Evolutionary conservation across 2,113 vertebrate genomes (phyloP), one percentile per base, ranked within the genome.

Genomic region (Aspidoscelis tigris): DNA sequence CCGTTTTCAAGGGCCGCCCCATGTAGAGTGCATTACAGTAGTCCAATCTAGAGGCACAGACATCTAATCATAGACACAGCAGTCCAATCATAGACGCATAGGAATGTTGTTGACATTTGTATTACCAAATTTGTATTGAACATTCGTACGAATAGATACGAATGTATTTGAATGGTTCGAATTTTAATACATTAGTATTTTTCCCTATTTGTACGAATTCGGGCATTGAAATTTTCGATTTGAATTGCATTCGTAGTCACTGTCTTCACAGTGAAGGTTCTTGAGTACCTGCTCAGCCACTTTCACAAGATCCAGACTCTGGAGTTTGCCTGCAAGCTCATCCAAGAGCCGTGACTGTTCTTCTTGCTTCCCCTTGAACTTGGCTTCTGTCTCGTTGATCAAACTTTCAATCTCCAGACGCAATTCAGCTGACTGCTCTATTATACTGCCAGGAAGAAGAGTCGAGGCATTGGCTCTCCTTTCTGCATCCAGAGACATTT

Each of bases 291-390:
- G 96, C 82, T 97, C 89, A 1, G 97, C 97, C 3, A 96, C 93
- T 0, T 94, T 94, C 0, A 97, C 96, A 12, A 99, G 96, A 87
- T 99, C 98, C 86, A 99, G 94, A 83, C 96, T 97, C 88, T 99
- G 97, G 77, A 99, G 95, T 88, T 98, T 97, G 79, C 97, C 97
- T 0, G 98, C 98, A 0, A 99, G 96, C 80, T 98, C 96, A 75
- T 99, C 98, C 86, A 99, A 93, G 33, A 95, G 96, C 73, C 96
- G 97, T 0, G 97, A 95, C 88, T 98, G 97, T 76, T 98, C 97
- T 78, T 96, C 95, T 79, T 99, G 97, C 26, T 92, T 96, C 78
- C 93, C 94, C 86, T 93, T 93, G 92, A 98, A 98, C 84, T 94
- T 93, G 1, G 95, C 92, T 84, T 94, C 95, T 68, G 84, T 97